Base-by-base conservation (phyloP, 2,888 invertebrate species). In the Venusia cambrica region DNA sequence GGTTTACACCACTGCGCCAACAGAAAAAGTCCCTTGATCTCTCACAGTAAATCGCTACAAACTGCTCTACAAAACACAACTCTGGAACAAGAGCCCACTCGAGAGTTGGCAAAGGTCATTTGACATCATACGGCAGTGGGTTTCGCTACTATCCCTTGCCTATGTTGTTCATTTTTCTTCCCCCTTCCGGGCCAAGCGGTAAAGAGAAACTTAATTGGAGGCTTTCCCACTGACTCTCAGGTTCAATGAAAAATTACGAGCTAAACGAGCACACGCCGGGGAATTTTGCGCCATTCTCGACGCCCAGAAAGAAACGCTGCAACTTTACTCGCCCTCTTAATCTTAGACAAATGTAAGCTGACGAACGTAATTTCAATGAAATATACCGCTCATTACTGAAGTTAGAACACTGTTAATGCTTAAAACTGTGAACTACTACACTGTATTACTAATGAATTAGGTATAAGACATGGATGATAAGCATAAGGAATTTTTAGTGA, bases 181-280 rank as follows among this genome's bases (percentile, higher is more conserved):
- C 72, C 73, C 65, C 76, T 76, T 69, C 63, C 71, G 62, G 65
- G 61, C 66, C 73, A 77, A 78, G 76, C 76, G 74, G 77, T 76
- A 85, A 85, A 84, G 84, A 83, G 87, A 84, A 84, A 84, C 84
- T 85, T 85, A 87, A 87, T 87, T 87, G 87, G 79, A 76, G 84
- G 84, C 79, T 76, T 81, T 78, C 65, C 70, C 67, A 68, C 70
- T 77, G 75, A 79, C 76, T 79, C 80, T 75, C 75, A 64, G 77
- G 70, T 83, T 81, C 87, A 87, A 85, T 87, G 85, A 87, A 84
- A 87, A 85, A 87, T 87, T 85, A 87, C 81, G 81, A 81, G 80
- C 71, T 73, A 85, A 84, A 83, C 77, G 84, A 80, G 81, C 75
- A 73, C 75, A 80, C 83, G 77, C 81, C 62, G 47, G 81, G 79